These are phyloP conservation scores for Plagiodera versicolora DNA, from an alignment of 2,888 invertebrate species.

Conservation along the genomic window DNA sequence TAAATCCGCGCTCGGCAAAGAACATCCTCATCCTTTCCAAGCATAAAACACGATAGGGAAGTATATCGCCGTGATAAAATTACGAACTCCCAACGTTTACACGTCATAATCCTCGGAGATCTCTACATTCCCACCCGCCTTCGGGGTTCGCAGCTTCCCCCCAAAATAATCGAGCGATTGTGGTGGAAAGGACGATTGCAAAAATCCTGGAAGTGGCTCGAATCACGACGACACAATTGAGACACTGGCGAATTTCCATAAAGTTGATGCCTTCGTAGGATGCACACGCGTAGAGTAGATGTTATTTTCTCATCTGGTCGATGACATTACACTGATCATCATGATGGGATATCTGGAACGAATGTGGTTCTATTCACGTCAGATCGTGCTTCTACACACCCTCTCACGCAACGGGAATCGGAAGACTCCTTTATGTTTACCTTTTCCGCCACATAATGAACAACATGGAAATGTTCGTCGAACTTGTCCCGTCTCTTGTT, in stretches of 20 bases:
- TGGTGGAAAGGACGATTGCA: constrained; percentile 25
- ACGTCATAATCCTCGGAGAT: constrained; percentile 35
- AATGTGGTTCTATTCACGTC: no score
- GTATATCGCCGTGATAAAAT: constrained; percentile 32
- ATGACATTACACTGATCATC: no score
- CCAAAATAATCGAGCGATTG: constrained; percentile 20
- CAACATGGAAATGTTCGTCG: neutral
- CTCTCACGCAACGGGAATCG: neutral
- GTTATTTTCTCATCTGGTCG: no score
- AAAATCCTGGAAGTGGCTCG: constrained; percentile 21
- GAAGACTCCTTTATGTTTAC: neutral
- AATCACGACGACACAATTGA: constrained; percentile 11
- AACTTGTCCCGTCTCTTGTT: neutral
- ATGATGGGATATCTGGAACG: no score
- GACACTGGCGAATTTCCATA: no score
- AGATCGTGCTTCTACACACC: no score
- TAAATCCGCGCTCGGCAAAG: no score
- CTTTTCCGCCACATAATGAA: neutral
- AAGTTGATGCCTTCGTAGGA: no score
- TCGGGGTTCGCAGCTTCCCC: no score
- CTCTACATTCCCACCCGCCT: neutral
- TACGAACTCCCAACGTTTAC: constrained; percentile 37
- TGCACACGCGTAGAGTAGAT: no score
- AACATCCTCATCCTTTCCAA: constrained; percentile 22
- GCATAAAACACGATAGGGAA: constrained; percentile 22